Evolutionary conservation across 2,113 vertebrate genomes (phyloP).

Genomic region (Apus apus): DNA sequence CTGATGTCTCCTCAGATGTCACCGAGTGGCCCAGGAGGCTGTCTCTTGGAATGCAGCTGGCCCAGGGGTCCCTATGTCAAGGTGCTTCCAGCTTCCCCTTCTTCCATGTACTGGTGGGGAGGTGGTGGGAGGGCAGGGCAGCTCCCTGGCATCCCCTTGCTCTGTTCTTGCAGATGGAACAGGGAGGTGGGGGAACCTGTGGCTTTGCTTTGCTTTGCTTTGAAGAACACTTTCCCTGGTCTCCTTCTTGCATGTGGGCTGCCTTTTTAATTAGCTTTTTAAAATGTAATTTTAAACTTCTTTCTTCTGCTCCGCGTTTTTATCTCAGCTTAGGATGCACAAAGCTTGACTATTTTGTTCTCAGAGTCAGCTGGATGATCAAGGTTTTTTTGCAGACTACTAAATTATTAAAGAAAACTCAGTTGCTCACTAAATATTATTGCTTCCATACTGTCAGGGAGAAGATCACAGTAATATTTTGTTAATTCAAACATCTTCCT

Average conservation of each 20-base stretch:
- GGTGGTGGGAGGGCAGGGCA: not conserved
- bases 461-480: constrained; percentile 71
- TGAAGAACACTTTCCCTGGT: not conserved
- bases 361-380: constrained; percentile 26
- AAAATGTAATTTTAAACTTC: not conserved
- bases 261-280: not conserved
- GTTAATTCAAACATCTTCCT: constrained; percentile 49
- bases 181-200: not conserved
- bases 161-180: not conserved
- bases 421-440: constrained; percentile 21
- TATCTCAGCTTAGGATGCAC: constrained; percentile 45
- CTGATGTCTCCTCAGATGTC: not conserved
- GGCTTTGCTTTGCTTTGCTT: not conserved
- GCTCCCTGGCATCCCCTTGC: rapidly evolving
- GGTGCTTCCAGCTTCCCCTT: rapidly evolving
- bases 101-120: rapidly evolving
- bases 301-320: constrained; percentile 12
- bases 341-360: constrained; percentile 45
- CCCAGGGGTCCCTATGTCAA: too few relatives aligned
- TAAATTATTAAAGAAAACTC: constrained; percentile 44
- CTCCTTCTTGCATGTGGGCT: not conserved
- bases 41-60: too few relatives aligned
- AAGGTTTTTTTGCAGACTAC: constrained; percentile 33
- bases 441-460: constrained; percentile 31
- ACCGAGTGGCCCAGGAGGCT: rapidly evolving